Conservation (phyloP, 2,113 vertebrate genomes). For the Chroicocephalus ridibundus region DNA sequence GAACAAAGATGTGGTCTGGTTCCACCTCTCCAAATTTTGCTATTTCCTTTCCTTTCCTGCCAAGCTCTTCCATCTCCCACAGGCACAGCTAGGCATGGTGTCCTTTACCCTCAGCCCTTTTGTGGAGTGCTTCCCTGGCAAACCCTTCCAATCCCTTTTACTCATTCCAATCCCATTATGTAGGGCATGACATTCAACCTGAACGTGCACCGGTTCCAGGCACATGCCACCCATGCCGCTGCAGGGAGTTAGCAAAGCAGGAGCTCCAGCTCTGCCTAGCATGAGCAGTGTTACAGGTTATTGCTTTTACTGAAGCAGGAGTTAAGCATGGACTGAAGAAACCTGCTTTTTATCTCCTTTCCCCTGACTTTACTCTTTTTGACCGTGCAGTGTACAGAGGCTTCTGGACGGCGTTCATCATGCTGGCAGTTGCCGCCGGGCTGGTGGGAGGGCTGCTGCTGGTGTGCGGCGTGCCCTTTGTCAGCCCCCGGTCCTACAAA, state of each 20-base stretch:
- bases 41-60: neutral
- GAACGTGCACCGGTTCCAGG: neutral
- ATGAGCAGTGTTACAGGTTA: fast-evolving
- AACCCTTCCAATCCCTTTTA: neutral
- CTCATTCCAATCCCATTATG: neutral
- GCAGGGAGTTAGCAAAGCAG: neutral
- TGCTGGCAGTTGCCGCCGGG: constrained; percentile 72
- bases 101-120: neutral
- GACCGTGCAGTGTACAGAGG: constrained; percentile 81
- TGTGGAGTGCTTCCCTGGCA: neutral
- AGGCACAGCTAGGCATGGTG: fast-evolving
- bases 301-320: neutral
- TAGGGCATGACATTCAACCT: neutral
- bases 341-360: neutral
- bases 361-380: neutral
- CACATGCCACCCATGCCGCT: fast-evolving
- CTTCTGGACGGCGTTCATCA: constrained; percentile 86
- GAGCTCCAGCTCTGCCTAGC: neutral
- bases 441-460: constrained; percentile 81
- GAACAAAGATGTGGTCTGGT: neutral
- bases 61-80: neutral
- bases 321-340: neutral
- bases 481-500: constrained; percentile 78
- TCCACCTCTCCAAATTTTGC: neutral
- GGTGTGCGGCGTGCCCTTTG: constrained; percentile 83